Percentiles rank a stretch among this genome's conserved stretches.
Conservation (phyloP, 2,113 vertebrate genomes). For the Pionites leucogaster region DNA sequence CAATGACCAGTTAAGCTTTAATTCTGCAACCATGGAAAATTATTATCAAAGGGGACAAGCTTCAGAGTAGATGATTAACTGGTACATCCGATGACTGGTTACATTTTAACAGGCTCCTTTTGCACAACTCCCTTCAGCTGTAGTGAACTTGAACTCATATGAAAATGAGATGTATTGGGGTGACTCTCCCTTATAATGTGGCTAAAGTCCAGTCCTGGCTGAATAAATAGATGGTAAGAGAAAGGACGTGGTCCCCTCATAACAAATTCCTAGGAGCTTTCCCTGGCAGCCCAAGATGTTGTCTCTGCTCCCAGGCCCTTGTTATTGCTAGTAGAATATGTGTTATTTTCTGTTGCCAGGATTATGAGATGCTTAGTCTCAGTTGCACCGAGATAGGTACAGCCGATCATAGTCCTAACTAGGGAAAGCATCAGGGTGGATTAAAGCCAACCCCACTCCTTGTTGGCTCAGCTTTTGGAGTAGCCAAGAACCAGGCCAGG, state of each 20-base stretch:
- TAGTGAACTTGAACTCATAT: neutral
- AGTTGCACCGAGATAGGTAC: neutral
- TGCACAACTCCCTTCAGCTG: constrained; percentile 2
- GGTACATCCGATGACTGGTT: constrained; percentile 32
- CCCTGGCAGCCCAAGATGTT: neutral
- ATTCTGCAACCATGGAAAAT: constrained; percentile 60
- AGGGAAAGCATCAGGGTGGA: neutral
- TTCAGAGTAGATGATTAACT: constrained; percentile 60
- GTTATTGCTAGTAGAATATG: neutral
- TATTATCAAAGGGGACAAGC: constrained; percentile 55
- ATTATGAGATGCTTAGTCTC: neutral
- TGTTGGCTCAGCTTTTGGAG: neutral
- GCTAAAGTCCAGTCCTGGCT: neutral
- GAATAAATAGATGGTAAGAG: neutral
- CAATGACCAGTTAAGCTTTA: constrained; percentile 55
- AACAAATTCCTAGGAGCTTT: neutral
- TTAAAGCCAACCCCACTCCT: neutral
- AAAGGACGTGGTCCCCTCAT: neutral
- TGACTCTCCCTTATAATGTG: neutral
- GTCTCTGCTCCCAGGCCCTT: neutral
- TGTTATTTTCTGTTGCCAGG: neutral
- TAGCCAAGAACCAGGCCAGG: neutral
- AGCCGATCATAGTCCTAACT: neutral
- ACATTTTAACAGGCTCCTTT: constrained; percentile 45
- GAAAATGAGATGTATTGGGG: neutral